Evolutionary conservation across 2,797 vertebrate species (phyloP).

Genomic region (Lagorchestes hirsutus): DNA sequence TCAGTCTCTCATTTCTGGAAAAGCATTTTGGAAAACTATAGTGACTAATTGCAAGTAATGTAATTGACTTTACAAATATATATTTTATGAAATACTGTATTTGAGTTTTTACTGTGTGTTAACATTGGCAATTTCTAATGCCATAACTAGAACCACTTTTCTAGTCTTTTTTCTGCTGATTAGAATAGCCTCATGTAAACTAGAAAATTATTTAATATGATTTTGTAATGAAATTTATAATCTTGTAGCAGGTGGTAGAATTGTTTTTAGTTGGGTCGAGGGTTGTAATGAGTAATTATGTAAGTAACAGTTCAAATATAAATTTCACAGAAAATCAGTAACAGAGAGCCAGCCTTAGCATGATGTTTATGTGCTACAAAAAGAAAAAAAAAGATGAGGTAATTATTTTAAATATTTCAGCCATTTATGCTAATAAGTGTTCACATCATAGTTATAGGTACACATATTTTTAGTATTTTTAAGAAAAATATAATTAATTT

Average conservation of each 20-base stretch:
- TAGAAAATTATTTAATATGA: conserved; percentile 7
- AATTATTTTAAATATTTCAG: not conserved
- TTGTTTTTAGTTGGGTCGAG: conserved; percentile 48
- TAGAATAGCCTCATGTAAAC: not conserved
- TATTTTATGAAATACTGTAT: conserved; percentile 21
- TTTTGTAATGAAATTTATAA: not conserved
- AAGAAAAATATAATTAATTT: not conserved
- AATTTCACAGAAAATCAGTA: conserved; percentile 34
- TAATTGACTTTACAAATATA: conserved; percentile 46
- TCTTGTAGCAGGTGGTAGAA: conserved; percentile 19
- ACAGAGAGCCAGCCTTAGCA: not conserved
- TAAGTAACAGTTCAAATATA: not conserved
- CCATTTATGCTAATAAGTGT: not conserved
- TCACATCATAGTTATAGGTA: not conserved
- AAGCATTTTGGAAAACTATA: conserved; percentile 50
- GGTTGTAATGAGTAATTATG: not conserved
- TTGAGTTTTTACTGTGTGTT: not conserved
- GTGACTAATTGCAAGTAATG: conserved; percentile 30
- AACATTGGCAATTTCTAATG: not conserved
- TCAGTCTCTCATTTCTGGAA: conserved; percentile 5
- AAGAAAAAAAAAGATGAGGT: not conserved
- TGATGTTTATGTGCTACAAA: not conserved
- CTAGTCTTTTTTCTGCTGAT: conserved; percentile 19
- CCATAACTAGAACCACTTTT: not conserved
- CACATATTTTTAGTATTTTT: conserved; percentile 35